Base-by-base conservation (phyloP, 2,888 invertebrate species). In the Noctuana brunneofusca region DNA sequence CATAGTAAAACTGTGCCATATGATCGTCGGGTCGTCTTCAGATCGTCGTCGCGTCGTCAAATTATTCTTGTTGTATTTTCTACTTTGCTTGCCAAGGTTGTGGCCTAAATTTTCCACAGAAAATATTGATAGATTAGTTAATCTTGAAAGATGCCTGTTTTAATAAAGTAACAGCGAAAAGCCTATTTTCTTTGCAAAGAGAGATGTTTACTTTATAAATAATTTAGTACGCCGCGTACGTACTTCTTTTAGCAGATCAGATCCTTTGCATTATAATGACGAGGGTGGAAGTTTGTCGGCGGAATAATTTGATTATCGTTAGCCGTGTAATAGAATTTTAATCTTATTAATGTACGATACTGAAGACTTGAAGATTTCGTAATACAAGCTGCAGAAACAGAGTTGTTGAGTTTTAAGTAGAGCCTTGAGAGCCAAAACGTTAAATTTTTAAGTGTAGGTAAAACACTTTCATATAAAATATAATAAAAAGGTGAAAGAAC, bases 321-420 rank as follows among this genome's bases (percentile, higher is more conserved):
- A 75, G 72, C 72, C 68, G 66, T 59, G 49, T 76, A 80, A 82
- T 80, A 72, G 75, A 78, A 78, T 78, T 80, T 78, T 76, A 80
- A 81, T 79, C 75, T 78, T 75, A 80, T 59, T 59, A 58, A 52
- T 16, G 59, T 63, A 69, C 66, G 72, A 77, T 80, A 80, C 80
- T 77, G 72, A 75, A 68, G 75, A 74, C 73, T 71, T 66, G 70
- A 74, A 73, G 71, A 65, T 67, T 66, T 70, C 64, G 66, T 68
- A 16, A 6, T 41, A 41, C 8, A 41, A 41, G 16, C 14, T 41
- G 14, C 38, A 41, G 16, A 41, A 41, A 41, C 8, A 6, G 8
- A 41, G 1, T 41, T 41, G 32, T 12, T 12, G 3, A 30, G 5
- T 30, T n/a, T 30, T 30, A 30, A 8, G 30, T 30, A 6, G 30